Base-by-base conservation (phyloP, 2,113 vertebrate species). In the Syrrhaptes paradoxus region DNA sequence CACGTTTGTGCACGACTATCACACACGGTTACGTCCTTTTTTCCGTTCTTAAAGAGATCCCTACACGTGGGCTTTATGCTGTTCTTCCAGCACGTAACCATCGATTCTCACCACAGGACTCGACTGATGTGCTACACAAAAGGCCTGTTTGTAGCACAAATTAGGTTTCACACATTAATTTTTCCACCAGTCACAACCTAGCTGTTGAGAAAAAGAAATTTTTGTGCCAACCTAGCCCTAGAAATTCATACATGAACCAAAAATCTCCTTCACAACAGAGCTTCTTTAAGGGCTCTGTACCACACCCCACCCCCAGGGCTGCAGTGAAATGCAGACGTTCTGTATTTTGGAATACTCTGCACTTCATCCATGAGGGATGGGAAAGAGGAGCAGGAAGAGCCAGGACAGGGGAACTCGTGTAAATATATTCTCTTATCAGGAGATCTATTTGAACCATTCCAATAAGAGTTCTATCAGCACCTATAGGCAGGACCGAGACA, bases 91-190 rank as follows among this genome's bases (percentile, higher is more conserved):
- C 55, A 24, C 28, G 11, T 1, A 65, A 9, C 7, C 58, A 46
- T 2, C 38, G 41, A 15, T 18, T 48, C 63, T 43, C 5, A 17
- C 32, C 2, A 5, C 49, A 7, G 28, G 17, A 59, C 32, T 75
- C 0, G 1, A 73, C 25, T n/a, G 21, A 25, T n/a, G 14, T 7
- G 17, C 7, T 21, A 72, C 15, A 82, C 21, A 16, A 57, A 43
- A 58, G 21, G 28, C 8, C 45, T 16, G 6, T 13, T 5, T 65
- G 32, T 3, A 74, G 28, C 77, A 87, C 21, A 72, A 58, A 62
- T 32, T 13, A 4, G 24, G 10, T 18, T 36, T 34, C 9, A 22
- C 3, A 7, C 0, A 0, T 34, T 72, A 21, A 2, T 9, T n/a
- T 59, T 19, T 24, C 2, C 58, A 67, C n/a, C 22, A 31, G 16